phyloP scores from a whole-genome alignment of 2,888 invertebrate genomes.

The Muscina levida region DNA sequence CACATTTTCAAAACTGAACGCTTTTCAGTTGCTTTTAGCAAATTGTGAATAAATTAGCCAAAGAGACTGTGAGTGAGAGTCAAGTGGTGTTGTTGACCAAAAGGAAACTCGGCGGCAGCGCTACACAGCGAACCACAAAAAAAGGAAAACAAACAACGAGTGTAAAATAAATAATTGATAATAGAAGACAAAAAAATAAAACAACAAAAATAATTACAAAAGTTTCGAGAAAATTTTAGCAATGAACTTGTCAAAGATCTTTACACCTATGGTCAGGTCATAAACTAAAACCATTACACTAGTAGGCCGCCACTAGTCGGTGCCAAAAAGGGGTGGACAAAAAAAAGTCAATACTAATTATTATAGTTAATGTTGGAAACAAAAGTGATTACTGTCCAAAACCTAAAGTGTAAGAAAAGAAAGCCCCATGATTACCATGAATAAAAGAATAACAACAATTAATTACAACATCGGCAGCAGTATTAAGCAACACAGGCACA shows the following conservation, averaged over 20 bases:
- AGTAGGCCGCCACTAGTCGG: too few species aligned
- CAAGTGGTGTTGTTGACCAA: constrained; percentile 29
- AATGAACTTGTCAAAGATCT: constrained; percentile 55
- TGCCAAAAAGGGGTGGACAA: neutral
- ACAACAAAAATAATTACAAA: neutral
- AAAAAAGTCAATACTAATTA: constrained; percentile 9
- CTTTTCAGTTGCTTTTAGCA: constrained; percentile 51
- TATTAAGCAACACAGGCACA: too few species aligned
- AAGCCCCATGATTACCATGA: too few species aligned
- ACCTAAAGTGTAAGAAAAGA: too few species aligned
- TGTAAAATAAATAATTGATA: neutral
- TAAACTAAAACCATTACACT: too few species aligned
- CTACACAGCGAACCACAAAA: neutral
- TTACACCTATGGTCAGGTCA: too few species aligned
- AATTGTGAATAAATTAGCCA: constrained; percentile 58
- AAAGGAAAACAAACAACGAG: neutral
- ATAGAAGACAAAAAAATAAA: constrained; percentile 1
- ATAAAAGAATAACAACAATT: too few species aligned
- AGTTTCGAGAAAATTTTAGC: constrained; percentile 43
- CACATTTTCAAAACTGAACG: constrained; percentile 38
- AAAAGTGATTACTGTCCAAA: neutral
- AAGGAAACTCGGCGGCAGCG: constrained; percentile 20
- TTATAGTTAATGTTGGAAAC: neutral
- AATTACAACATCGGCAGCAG: too few species aligned
- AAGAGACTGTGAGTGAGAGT: too few species aligned